phyloP scores from a whole-genome alignment of 2,113 vertebrate species.

The Austrofundulus limnaeus region DNA sequence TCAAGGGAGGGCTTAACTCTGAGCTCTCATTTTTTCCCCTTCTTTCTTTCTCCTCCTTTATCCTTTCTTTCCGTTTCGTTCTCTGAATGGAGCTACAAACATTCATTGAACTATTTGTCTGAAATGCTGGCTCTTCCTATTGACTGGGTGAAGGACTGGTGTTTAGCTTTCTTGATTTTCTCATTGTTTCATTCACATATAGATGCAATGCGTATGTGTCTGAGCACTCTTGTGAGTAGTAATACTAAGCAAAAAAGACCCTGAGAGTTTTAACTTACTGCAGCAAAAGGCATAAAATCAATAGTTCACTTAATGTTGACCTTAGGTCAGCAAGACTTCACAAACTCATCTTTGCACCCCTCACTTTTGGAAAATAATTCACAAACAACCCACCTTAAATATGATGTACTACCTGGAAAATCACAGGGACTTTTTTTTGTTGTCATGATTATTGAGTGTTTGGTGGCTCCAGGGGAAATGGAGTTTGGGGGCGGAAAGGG shows the following conservation, averaged over 20 bases:
- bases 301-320: slow-evolving; percentile 23
- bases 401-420: slow-evolving; percentile 61
- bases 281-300: slow-evolving; percentile 25
- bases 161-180: slow-evolving; percentile 16
- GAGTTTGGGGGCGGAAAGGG: slow-evolving; percentile 26
- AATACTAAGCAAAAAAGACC: slow-evolving; percentile 2
- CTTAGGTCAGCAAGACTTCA: slow-evolving; percentile 27
- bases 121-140: slow-evolving; percentile 15
- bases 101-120: slow-evolving; percentile 52
- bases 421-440: slow-evolving; percentile 54
- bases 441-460: slow-evolving; percentile 70
- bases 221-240: background rate
- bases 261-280: slow-evolving; percentile 2
- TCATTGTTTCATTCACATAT: slow-evolving; percentile 2
- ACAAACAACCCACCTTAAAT: slow-evolving; percentile 38
- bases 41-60: slow-evolving; percentile 17
- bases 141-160: slow-evolving; percentile 17
- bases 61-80: slow-evolving; percentile 55
- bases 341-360: slow-evolving; percentile 7
- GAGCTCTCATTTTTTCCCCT: slow-evolving; percentile 50
- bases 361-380: slow-evolving; percentile 26
- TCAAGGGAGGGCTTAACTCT: slow-evolving; percentile 69
- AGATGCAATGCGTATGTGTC: background rate
- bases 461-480: slow-evolving; percentile 57
- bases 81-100: slow-evolving; percentile 49